Percentiles rank a stretch among this genome's conserved stretches.
Conservation (phyloP, 2,797 vertebrate genomes). For the Ctenopoma multispine region DNA sequence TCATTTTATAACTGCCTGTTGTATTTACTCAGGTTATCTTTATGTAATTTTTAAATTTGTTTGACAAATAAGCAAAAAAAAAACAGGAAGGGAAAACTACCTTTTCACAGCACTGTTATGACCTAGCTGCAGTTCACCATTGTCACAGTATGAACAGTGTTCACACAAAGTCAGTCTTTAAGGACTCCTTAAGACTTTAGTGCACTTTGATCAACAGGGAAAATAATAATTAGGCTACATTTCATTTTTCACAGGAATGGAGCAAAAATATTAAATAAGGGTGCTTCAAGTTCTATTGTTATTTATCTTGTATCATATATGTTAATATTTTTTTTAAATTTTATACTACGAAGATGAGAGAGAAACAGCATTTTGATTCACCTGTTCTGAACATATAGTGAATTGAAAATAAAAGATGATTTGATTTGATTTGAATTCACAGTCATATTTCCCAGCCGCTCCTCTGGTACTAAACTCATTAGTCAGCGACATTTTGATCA, state of each 20-base stretch:
- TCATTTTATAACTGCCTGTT: no score
- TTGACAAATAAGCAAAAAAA: no score
- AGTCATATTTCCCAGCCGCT: slow-evolving; percentile 20
- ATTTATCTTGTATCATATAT: no score
- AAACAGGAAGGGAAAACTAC: no score
- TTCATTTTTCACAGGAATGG: slow-evolving; percentile 52
- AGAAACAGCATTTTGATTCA: no score
- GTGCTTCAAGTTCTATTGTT: no score
- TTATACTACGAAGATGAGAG: no score
- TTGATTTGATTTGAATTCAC: slow-evolving; percentile 31
- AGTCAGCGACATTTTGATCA: slow-evolving; percentile 3
- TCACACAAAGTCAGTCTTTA: slow-evolving; percentile 29
- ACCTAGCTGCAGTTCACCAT: neutral
- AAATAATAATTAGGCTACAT: slow-evolving; percentile 23
- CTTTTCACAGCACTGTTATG: neutral
- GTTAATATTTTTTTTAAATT: no score
- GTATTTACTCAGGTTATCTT: no score
- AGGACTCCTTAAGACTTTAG: slow-evolving; percentile 34
- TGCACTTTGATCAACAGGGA: slow-evolving; percentile 21
- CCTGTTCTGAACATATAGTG: no score
- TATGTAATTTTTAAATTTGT: no score
- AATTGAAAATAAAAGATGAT: no score
- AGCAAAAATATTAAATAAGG: slow-evolving; percentile 14
- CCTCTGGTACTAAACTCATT: slow-evolving; percentile 15
- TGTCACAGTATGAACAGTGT: slow-evolving; percentile 13